Base-by-base conservation (phyloP, 2,888 invertebrate genomes). In the Cristatella mucedo region DNA sequence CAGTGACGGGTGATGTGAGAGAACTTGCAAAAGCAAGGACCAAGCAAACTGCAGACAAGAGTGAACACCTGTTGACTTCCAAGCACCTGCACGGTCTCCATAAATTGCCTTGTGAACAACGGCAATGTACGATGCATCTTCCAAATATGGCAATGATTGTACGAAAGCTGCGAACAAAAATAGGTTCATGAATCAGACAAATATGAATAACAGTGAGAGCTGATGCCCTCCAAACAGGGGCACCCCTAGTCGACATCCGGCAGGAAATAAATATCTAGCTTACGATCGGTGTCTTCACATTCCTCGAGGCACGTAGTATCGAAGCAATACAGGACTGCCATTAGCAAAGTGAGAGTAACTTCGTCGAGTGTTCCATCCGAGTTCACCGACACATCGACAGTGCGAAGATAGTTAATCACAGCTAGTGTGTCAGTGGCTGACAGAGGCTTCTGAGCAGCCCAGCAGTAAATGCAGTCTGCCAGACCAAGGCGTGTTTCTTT, bases 291-390 rank as follows among this genome's bases (percentile, higher is more conserved):
- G 42, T 67, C 63, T 40, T 63, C 64, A 34, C 51, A 50, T 18
- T 60, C 61, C 16, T 53, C 51, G 16, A 87, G 65, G 18, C 81
- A 73, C 48, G 82, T 82, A 7, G 85, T 70, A 64, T 91, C 86
- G 41, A 86, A 68, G 0, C 81, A 77, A 59, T 83, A 83, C 2
- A 89, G 62, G 30, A 87, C 64, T 0, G 86, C 77, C 78, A 87
- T 80, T 45, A 82, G 72, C 21, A 89, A 65, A 1, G 80, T 78
- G 2, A 85, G 63, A 0, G 79, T 79, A 1, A 83, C 77, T 53
- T 79, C 76, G 59, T 83, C 82, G 18, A 86, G 69, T 9, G 76
- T 76, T 2, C 82, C 82, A 2, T 77, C 71, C 1, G 75, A 68
- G 5, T 22, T 29, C n/a, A n/a, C n/a, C 9, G n/a, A 6, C 6